These are phyloP conservation scores for Drosophila leonis DNA, from an alignment of 2,888 invertebrate species.

Conservation along the genomic window DNA sequence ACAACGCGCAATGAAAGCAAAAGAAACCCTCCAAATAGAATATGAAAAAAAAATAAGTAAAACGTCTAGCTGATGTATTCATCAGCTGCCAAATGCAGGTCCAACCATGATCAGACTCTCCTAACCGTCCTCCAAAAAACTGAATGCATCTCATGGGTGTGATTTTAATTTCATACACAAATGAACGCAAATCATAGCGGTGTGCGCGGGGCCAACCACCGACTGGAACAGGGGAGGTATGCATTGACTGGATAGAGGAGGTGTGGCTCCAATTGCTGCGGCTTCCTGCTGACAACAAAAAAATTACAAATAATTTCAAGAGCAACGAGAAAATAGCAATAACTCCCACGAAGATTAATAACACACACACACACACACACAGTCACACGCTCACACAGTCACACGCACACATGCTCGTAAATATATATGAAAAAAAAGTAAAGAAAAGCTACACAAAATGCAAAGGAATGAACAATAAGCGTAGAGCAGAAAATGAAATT, in stretches of 20 bases:
- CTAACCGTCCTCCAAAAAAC: not conserved
- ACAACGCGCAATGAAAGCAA: conserved; percentile 2
- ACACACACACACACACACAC: conserved; percentile 37
- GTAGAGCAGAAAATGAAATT: conserved; percentile 72
- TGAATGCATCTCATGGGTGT: conserved; percentile 84
- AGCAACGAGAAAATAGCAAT: conserved; percentile 68
- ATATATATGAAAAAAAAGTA: conserved; percentile 61
- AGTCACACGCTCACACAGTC: conserved; percentile 23
- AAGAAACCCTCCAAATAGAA: conserved; percentile 27
- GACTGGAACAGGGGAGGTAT: not conserved
- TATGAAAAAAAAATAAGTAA: conserved; percentile 13
- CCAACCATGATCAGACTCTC: conserved; percentile 10
- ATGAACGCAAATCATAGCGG: conserved; percentile 79
- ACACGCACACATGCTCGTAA: conserved; percentile 45
- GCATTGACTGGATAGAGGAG: not conserved
- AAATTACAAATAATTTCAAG: conserved; percentile 47
- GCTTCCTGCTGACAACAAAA: conserved; percentile 39
- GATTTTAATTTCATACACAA: conserved; percentile 86
- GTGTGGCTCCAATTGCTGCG: conserved; percentile 25
- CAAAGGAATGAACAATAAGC: conserved; percentile 69
- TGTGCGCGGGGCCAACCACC: conserved; percentile 6
- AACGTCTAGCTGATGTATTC: conserved; percentile 32
- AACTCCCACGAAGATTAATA: conserved; percentile 84
- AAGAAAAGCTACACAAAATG: conserved; percentile 43
- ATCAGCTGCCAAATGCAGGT: conserved; percentile 51